Percentiles rank a stretch among this genome's conserved stretches.
Evolutionary conservation across 2,888 invertebrate species (phyloP).

Genomic region (Opisthograptis luteolata): DNA sequence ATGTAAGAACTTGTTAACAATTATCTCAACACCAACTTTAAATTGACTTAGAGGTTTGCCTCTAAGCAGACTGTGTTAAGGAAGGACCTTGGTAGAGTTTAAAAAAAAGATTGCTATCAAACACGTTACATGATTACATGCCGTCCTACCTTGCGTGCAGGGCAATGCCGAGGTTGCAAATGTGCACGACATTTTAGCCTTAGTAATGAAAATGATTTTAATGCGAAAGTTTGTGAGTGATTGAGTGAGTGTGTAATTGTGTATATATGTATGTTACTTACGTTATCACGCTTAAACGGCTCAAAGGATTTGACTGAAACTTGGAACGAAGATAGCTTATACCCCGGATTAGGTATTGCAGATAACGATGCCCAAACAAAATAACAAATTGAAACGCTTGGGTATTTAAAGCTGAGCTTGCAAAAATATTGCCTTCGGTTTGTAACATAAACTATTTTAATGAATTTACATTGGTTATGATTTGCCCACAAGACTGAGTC

Average conservation of each 20-base stretch:
- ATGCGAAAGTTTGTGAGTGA: no score
- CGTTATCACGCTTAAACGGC: no score
- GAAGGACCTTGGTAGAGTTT: conserved; percentile 10
- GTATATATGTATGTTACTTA: no score
- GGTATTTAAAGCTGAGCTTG: neutral
- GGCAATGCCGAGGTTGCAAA: conserved; percentile 7
- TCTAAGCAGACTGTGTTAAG: neutral
- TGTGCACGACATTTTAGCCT: neutral
- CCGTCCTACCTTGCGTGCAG: conserved; percentile 1
- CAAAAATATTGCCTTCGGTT: conserved; percentile 6
- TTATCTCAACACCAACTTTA: conserved; percentile 17
- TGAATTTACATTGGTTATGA: neutral
- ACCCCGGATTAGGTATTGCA: no score
- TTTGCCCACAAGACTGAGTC: neutral
- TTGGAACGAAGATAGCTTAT: no score
- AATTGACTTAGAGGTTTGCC: conserved; percentile 8
- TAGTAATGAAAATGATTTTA: neutral
- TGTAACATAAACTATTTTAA: neutral
- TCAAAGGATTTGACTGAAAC: no score
- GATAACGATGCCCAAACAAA: neutral
- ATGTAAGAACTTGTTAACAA: conserved; percentile 24
- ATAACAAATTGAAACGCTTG: conserved; percentile 1
- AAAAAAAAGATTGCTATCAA: conserved; percentile 5
- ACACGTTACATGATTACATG: no score
- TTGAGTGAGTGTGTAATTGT: no score